These are phyloP conservation scores for Chloroceryle inda DNA, from an alignment of 2,797 vertebrate genomes.

Conservation along the genomic window DNA sequence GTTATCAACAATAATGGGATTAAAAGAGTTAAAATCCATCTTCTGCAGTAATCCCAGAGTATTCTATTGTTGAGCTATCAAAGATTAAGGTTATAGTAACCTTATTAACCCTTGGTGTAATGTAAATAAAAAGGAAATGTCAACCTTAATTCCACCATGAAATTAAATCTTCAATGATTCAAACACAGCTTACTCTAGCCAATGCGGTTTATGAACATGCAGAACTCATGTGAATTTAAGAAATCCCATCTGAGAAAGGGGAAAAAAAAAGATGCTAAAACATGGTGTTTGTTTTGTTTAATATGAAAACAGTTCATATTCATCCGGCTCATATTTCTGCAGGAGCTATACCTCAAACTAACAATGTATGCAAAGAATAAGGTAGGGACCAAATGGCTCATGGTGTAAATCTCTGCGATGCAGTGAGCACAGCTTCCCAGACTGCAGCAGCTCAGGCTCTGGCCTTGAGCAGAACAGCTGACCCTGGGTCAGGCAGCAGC, in stretches of 20 bases:
- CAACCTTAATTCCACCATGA: constrained; percentile 72
- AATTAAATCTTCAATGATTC: constrained; percentile 74
- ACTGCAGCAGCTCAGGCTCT: neutral
- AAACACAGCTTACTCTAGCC: constrained; percentile 33
- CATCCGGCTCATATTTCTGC: neutral
- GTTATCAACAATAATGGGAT: constrained; percentile 70
- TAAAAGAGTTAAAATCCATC: constrained; percentile 78
- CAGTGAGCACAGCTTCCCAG: neutral
- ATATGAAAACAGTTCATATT: neutral
- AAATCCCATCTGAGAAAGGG: neutral
- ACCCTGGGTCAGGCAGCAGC: neutral
- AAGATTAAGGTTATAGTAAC: constrained; percentile 79
- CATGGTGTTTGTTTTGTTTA: neutral
- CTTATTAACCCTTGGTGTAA: constrained; percentile 78
- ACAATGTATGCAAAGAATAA: neutral
- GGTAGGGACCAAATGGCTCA: neutral
- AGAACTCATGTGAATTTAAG: neutral
- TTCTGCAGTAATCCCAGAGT: constrained; percentile 66
- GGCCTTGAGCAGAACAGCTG: neutral
- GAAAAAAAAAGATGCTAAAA: neutral
- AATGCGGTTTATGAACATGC: neutral
- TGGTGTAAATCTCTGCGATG: neutral
- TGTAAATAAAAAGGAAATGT: constrained; percentile 76
- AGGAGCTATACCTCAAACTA: neutral
- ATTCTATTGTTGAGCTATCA: constrained; percentile 70